Base-by-base conservation (phyloP, 1,140 invertebrate species). In the Aphaenogaster rudis region DNA sequence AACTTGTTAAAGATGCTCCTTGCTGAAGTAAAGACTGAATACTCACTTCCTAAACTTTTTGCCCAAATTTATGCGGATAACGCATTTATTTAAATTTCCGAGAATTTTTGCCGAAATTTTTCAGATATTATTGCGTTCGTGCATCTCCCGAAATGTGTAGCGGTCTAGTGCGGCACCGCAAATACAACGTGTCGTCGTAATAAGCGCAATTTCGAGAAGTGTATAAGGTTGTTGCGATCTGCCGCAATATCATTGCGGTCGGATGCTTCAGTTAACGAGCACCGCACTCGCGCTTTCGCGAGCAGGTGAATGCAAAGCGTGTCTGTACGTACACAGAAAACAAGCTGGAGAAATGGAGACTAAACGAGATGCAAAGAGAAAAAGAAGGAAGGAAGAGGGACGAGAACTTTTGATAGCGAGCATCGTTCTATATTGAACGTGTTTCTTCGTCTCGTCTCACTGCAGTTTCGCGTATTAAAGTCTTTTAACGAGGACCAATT, bases 401-500 rank as follows among this genome's bases (percentile, higher is more conserved):
- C 36, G 52, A 64, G 72, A 79, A 36, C 59, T 57, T 79, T 42
- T 5, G n/a, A 64, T 42, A 11, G 21, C 61, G 15, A 76, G 11
- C 48, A 64, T 66, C 54, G 17, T 67, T 45, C 45, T 28, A 59
- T 28, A 59, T 71, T 45, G 52, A 85, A 64, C 52, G 71, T 54
- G n/a, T 61, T 39, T 61, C 50, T 81, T 61, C 63, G 21, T 59
- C 4, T 13, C 33, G 28, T 66, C 28, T 48, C 57, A 33, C 50
- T 17, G 77, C 61, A 84, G 50, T 71, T 90, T 86, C 57, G 48
- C 67, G 81, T 88, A 86, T 90, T 90, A 86, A 90, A 90, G 77
- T 90, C 86, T 91, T 86, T 82, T 86, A 88, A 91, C 86, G 64
- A 90, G 82, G 57, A 72, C 61, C 77, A 86, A 64, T 86, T 64